Evolutionary conservation across 2,888 invertebrate genomes (phyloP).

Genomic region (Andrena camellia): DNA sequence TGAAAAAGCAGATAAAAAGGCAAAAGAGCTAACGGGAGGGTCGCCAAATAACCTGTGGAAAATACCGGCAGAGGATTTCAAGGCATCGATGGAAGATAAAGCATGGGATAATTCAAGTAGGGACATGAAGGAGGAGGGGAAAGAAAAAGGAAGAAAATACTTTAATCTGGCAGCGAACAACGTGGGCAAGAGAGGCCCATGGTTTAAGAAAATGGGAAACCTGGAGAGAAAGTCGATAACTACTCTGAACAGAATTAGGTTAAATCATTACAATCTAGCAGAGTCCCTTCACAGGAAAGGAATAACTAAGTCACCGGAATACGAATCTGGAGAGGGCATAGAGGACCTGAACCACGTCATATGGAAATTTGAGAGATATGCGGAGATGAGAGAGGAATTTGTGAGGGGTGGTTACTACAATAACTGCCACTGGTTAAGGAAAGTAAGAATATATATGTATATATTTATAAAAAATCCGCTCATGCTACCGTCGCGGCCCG

Average conservation of each 20-base stretch:
- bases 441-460: too few species aligned
- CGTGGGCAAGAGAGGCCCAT: not conserved
- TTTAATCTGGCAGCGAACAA: not conserved
- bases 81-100: not conserved
- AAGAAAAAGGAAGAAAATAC: not conserved
- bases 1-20: too few species aligned
- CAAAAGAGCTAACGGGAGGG: not conserved
- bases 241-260: not conserved
- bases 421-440: too few species aligned
- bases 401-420: too few species aligned
- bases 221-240: not conserved
- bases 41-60: not conserved
- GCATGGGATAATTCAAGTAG: not conserved
- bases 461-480: too few species aligned
- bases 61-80: not conserved
- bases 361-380: not conserved
- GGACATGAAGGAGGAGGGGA: not conserved
- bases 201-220: not conserved
- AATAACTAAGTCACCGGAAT: not conserved
- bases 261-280: not conserved
- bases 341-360: not conserved
- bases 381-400: too few species aligned
- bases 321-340: not conserved
- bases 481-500: too few species aligned
- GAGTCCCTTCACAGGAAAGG: not conserved